Conservation (phyloP, 2,888 invertebrate species). For the Troides helena region DNA sequence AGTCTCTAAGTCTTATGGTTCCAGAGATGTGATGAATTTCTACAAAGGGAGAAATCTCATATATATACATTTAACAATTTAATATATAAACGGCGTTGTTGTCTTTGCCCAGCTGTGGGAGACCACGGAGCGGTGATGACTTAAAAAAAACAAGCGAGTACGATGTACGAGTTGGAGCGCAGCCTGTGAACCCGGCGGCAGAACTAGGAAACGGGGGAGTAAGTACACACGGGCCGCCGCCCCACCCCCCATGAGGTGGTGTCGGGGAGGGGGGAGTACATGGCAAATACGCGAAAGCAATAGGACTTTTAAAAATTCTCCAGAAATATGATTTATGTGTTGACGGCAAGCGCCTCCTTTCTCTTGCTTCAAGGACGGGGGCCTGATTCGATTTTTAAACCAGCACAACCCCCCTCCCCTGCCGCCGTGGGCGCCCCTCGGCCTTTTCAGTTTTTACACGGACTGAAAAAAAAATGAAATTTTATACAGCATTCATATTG, state of each 20-base stretch:
- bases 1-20: too few species aligned
- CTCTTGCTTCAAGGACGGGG: slow-evolving; percentile 71
- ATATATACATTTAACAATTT: too few species aligned
- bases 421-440: slow-evolving; percentile 46
- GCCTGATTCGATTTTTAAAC: slow-evolving; percentile 80
- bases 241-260: slow-evolving; percentile 34
- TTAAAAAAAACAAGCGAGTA: too few species aligned
- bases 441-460: slow-evolving; percentile 33
- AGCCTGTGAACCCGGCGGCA: slow-evolving; percentile 54
- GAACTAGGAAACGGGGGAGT: slow-evolving; percentile 80
- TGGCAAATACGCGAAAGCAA: slow-evolving; percentile 81
- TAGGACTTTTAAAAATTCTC: slow-evolving; percentile 81
- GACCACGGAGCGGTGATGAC: too few species aligned
- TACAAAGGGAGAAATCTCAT: too few species aligned
- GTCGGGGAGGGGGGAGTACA: slow-evolving; percentile 64
- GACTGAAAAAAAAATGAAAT: slow-evolving; percentile 20
- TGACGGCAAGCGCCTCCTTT: slow-evolving; percentile 74
- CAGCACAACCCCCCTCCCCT: slow-evolving; percentile 33
- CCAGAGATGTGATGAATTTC: too few species aligned
- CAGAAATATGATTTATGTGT: slow-evolving; percentile 81
- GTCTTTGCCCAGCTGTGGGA: too few species aligned
- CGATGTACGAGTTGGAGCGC: slow-evolving; percentile 26
- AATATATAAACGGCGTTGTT: too few species aligned
- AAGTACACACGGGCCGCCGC: slow-evolving; percentile 72
- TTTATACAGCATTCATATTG: slow-evolving; percentile 36